Conservation (phyloP, 2,797 vertebrate species). For the Podargus strigoides region DNA sequence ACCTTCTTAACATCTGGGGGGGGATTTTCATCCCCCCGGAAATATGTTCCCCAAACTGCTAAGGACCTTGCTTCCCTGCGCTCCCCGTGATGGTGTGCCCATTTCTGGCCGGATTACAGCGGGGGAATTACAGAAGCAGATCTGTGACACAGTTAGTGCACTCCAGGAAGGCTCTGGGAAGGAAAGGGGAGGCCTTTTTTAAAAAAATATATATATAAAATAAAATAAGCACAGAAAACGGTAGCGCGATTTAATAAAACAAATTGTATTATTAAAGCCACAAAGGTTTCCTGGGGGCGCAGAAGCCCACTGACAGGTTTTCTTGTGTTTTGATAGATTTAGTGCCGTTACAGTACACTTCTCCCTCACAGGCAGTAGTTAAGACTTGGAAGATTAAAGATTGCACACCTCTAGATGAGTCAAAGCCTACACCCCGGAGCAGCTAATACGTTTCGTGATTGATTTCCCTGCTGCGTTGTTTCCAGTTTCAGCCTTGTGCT, state of each 20-base stretch:
- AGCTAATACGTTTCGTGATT: conserved; percentile 11
- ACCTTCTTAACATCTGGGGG: neutral
- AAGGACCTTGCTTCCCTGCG: neutral
- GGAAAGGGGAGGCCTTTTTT: neutral
- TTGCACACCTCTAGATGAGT: conserved; percentile 11
- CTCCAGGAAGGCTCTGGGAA: neutral
- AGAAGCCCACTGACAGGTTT: conserved; percentile 24
- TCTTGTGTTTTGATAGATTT: conserved; percentile 28
- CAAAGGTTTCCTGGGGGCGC: neutral
- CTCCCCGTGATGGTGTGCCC: neutral
- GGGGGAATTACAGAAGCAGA: too few relatives aligned
- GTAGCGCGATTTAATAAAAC: neutral
- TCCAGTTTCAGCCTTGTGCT: neutral
- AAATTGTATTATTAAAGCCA: neutral
- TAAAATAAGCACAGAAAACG: neutral
- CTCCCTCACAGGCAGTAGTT: conserved; percentile 10
- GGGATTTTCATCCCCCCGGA: fast-evolving
- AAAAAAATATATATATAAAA: too few relatives aligned
- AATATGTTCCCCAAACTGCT: neutral
- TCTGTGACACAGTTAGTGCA: neutral
- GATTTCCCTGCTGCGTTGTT: conserved; percentile 7
- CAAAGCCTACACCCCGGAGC: neutral
- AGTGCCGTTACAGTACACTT: conserved; percentile 7
- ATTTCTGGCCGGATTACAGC: neutral
- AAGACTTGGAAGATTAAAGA: conserved; percentile 27